A percentile compares a stretch with the other conserved stretches of the same genome.
Conservation (phyloP, 1,140 invertebrate species). For the Pristionchus pacificus region DNA sequence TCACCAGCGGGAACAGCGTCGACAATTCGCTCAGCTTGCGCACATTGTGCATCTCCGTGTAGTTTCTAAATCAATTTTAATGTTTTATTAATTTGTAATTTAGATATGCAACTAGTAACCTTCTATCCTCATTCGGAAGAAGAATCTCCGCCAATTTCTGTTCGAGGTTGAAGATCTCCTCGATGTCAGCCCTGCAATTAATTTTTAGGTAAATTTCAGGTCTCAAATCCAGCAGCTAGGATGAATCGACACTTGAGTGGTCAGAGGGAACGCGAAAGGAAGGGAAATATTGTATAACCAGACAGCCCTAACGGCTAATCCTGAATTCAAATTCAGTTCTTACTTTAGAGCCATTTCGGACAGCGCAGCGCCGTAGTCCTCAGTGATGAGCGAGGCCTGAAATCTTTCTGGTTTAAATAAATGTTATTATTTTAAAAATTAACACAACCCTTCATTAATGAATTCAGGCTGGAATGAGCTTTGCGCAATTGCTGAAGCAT, state of each 20-base stretch:
- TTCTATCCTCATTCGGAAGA: slow-evolving; percentile 19
- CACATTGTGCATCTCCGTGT: slow-evolving; percentile 21
- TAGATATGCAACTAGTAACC: not conserved
- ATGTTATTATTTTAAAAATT: too few relatives aligned
- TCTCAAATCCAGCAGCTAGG: too few relatives aligned
- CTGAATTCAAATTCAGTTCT: too few relatives aligned
- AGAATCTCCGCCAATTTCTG: slow-evolving; percentile 19
- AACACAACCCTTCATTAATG: too few relatives aligned
- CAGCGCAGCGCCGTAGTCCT: not conserved
- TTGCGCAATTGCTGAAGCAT: too few relatives aligned
- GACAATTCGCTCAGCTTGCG: slow-evolving; percentile 16
- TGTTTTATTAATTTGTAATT: not conserved
- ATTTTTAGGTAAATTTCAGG: too few relatives aligned
- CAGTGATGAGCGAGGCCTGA: not conserved
- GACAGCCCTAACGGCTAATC: not conserved
- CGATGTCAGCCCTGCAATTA: slow-evolving; percentile 8
- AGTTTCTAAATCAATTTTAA: slow-evolving; percentile 2
- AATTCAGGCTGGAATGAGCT: too few relatives aligned
- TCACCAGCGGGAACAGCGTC: slow-evolving; percentile 13
- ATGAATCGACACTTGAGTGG: too few relatives aligned
- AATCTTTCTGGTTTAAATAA: too few relatives aligned
- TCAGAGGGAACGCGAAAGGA: too few relatives aligned
- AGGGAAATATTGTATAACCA: not conserved
- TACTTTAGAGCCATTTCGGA: not conserved
- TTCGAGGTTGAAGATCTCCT: slow-evolving; percentile 27